phyloP scores from a whole-genome alignment of 1,140 invertebrate species.

The Drosophila tristis region DNA sequence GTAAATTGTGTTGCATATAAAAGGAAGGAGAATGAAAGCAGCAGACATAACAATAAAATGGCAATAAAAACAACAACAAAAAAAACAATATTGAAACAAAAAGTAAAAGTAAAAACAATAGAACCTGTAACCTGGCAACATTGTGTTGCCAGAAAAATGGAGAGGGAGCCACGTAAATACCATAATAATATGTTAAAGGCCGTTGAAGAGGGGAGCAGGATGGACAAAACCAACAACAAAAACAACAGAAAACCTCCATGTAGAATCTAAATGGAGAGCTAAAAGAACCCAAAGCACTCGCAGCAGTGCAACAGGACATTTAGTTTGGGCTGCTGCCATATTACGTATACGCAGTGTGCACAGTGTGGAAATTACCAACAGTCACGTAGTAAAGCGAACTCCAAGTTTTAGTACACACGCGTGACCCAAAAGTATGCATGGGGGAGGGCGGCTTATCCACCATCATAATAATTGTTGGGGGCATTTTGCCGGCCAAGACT shows the following conservation, averaged over 20 bases:
- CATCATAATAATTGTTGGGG: slow-evolving; percentile 63
- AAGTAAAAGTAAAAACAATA: slow-evolving; percentile 39
- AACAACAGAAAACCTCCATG: background rate
- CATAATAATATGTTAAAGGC: slow-evolving; percentile 49
- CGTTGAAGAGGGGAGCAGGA: slow-evolving; percentile 5
- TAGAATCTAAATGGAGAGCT: slow-evolving; percentile 5
- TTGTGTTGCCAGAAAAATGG: slow-evolving; percentile 13
- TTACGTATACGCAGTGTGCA: slow-evolving; percentile 64
- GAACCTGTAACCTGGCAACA: slow-evolving; percentile 40
- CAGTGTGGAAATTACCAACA: slow-evolving; percentile 42
- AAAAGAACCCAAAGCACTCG: slow-evolving; percentile 19
- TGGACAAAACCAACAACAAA: background rate
- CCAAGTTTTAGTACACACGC: slow-evolving; percentile 46
- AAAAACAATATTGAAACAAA: slow-evolving; percentile 31
- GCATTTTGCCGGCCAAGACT: slow-evolving; percentile 32
- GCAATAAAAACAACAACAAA: slow-evolving; percentile 54
- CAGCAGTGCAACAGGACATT: slow-evolving; percentile 44
- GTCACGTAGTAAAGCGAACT: slow-evolving; percentile 47
- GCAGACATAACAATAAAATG: slow-evolving; percentile 56
- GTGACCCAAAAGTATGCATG: slow-evolving; percentile 18
- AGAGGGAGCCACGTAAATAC: slow-evolving; percentile 44
- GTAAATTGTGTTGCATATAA: slow-evolving; percentile 39
- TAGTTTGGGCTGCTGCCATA: slow-evolving; percentile 34
- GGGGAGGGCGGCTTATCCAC: slow-evolving; percentile 32
- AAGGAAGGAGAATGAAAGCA: slow-evolving; percentile 25